Evolutionary conservation across 2,797 vertebrate genomes (phyloP).

Genomic region (Melanotaenia maccullochi): DNA sequence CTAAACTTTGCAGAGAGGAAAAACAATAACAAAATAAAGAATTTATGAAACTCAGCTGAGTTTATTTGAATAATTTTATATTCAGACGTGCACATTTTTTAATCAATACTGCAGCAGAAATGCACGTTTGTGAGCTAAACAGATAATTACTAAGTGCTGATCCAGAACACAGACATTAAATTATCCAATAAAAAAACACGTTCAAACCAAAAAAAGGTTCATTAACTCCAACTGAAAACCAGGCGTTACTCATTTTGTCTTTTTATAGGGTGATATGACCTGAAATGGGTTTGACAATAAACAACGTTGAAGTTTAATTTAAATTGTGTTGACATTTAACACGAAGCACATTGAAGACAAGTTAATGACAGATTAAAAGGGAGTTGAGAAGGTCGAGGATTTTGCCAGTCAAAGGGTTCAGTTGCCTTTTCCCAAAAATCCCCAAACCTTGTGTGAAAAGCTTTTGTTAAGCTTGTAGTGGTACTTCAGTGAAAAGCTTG

Average conservation of each 20-base stretch:
- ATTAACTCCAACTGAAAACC: not conserved
- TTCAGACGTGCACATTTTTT: not conserved
- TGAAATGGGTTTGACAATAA: not conserved
- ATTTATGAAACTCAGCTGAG: not conserved
- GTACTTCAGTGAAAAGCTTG: not conserved
- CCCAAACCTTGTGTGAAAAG: slow-evolving; percentile 1
- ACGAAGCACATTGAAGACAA: not conserved
- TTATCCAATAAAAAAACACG: not conserved
- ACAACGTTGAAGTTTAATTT: not conserved
- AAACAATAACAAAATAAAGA: too few relatives aligned
- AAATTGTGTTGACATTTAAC: slow-evolving; percentile 7
- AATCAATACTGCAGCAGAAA: not conserved
- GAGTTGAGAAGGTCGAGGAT: slow-evolving; percentile 1
- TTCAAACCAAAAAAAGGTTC: not conserved
- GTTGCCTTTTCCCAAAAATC: slow-evolving; percentile 1
- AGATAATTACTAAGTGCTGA: not conserved
- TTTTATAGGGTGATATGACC: not conserved
- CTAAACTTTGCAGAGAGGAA: not conserved
- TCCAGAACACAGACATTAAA: not conserved
- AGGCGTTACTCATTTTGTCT: not conserved
- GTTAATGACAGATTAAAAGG: slow-evolving; percentile 8
- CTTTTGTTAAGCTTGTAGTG: slow-evolving; percentile 12
- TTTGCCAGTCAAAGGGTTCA: slow-evolving; percentile 6
- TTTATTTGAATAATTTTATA: not conserved
- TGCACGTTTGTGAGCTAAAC: not conserved